A percentile compares a stretch with the other conserved stretches of the same genome.
These are phyloP conservation scores for Parelbella ahira DNA, from an alignment of 2,888 invertebrate species.

Conservation along the genomic window DNA sequence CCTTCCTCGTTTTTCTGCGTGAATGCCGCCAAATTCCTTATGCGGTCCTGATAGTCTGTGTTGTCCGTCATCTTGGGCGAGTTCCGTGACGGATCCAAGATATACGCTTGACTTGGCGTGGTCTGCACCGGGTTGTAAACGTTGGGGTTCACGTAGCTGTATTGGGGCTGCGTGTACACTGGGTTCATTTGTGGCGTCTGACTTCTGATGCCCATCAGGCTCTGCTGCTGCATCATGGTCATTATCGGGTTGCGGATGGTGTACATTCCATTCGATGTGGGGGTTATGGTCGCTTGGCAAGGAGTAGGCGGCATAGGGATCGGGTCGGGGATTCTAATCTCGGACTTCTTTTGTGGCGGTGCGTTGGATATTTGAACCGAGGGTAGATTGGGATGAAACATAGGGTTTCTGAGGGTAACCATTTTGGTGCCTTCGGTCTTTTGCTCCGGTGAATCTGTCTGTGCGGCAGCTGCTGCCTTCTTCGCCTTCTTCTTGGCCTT, in stretches of 20 bases:
- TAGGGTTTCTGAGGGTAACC: slow-evolving; percentile 89
- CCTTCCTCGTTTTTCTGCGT: slow-evolving; percentile 73
- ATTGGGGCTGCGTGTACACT: slow-evolving; percentile 46
- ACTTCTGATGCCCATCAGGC: slow-evolving; percentile 47
- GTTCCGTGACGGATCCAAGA: slow-evolving; percentile 35
- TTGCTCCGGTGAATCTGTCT: slow-evolving; percentile 30
- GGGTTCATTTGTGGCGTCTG: slow-evolving; percentile 46
- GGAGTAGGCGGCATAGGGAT: slow-evolving; percentile 72
- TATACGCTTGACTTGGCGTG: slow-evolving; percentile 35
- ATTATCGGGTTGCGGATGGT: slow-evolving; percentile 89
- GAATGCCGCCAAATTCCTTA: slow-evolving; percentile 68
- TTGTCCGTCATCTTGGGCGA: slow-evolving; percentile 48
- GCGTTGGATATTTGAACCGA: slow-evolving; percentile 53
- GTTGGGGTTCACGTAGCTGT: slow-evolving; percentile 57
- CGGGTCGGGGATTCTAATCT: slow-evolving; percentile 66
- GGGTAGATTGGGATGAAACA: slow-evolving; percentile 83
- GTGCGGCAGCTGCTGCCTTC: slow-evolving; percentile 44
- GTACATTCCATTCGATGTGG: slow-evolving; percentile 86
- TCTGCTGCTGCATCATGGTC: slow-evolving; percentile 74
- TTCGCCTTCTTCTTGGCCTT: slow-evolving; percentile 70
- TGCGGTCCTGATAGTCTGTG: slow-evolving; percentile 53
- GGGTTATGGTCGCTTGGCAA: slow-evolving; percentile 75
- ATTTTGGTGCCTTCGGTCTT: slow-evolving; percentile 79
- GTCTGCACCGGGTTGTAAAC: slow-evolving; percentile 40
- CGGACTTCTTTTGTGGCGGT: slow-evolving; percentile 50